These are phyloP conservation scores for Haliclona indistincta DNA, from an alignment of 37 sponge, comb jelly and placozoan species.

Conservation along the genomic window DNA sequence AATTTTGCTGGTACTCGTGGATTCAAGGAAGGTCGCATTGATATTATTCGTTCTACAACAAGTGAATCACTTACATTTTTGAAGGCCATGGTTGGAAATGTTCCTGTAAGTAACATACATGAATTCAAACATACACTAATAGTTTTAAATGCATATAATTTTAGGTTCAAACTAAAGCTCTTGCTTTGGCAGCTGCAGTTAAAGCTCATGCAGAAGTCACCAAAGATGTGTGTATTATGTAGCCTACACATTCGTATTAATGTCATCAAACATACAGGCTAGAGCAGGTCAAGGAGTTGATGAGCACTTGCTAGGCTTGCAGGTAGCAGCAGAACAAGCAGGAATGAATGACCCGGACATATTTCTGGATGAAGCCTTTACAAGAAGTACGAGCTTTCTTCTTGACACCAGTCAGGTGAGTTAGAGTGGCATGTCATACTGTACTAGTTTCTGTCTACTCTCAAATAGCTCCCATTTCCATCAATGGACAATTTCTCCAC, in stretches of 20 bases:
- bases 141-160: not conserved
- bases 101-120: too few relatives aligned
- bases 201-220: conserved; percentile 72
- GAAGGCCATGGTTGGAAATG: conserved; percentile 61
- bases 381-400: conserved; percentile 49
- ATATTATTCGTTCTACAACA: conserved; percentile 82
- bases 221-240: too few relatives aligned
- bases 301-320: conserved; percentile 86
- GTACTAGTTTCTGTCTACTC: too few relatives aligned
- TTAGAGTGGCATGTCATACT: too few relatives aligned
- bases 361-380: conserved; percentile 71
- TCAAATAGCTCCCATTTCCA: too few relatives aligned
- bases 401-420: conserved; percentile 94
- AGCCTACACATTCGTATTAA: too few relatives aligned
- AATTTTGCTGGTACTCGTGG: conserved; percentile 84
- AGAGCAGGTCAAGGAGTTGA: conserved; percentile 81
- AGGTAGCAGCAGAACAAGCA: conserved; percentile 66
- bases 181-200: conserved; percentile 51
- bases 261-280: too few relatives aligned
- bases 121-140: too few relatives aligned
- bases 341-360: conserved; percentile 74
- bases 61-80: conserved; percentile 57
- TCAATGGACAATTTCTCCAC: too few relatives aligned
- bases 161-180: conserved; percentile 54
- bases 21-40: conserved; percentile 81